Percentiles rank a stretch among this genome's conserved stretches.
Evolutionary conservation across 2,888 invertebrate genomes (phyloP).

Genomic region (Amaurobius ferox): DNA sequence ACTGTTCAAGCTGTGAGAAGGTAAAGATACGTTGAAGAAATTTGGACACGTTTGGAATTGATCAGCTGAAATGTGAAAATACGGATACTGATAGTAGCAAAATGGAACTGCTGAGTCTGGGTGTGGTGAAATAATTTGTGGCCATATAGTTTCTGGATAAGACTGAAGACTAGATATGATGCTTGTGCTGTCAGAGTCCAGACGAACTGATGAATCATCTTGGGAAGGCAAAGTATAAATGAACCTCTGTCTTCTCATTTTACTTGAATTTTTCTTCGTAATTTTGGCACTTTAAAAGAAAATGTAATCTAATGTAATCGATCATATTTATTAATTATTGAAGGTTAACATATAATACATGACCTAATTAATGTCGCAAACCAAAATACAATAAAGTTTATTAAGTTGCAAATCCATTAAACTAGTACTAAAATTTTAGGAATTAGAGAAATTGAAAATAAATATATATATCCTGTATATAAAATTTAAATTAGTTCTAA

Average conservation of each 20-base stretch:
- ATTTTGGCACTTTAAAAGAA: constrained; percentile 13
- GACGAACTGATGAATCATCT: constrained; percentile 3
- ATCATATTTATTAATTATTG: no score
- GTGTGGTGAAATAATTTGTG: constrained; percentile 26
- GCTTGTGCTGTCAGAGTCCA: background rate
- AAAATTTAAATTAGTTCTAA: no score
- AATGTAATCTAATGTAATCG: no score
- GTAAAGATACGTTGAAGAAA: background rate
- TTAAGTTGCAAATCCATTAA: no score
- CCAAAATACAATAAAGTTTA: no score
- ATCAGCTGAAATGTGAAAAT: constrained; percentile 23
- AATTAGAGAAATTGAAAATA: no score
- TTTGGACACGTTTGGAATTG: constrained; percentile 21
- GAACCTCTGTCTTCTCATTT: constrained; percentile 57
- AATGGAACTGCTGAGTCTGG: constrained; percentile 26
- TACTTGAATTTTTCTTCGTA: background rate
- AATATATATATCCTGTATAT: no score
- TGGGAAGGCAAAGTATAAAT: constrained; percentile 23
- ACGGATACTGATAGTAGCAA: constrained; percentile 42
- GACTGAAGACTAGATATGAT: constrained; percentile 2
- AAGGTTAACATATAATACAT: no score
- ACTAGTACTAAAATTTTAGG: no score
- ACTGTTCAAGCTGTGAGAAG: background rate
- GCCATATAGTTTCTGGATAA: constrained; percentile 31
- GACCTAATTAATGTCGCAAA: no score